Percentiles rank a stretch among this genome's conserved stretches.
Evolutionary conservation across 2,113 vertebrate species (phyloP).

Genomic region (Dasypus novemcinctus): DNA sequence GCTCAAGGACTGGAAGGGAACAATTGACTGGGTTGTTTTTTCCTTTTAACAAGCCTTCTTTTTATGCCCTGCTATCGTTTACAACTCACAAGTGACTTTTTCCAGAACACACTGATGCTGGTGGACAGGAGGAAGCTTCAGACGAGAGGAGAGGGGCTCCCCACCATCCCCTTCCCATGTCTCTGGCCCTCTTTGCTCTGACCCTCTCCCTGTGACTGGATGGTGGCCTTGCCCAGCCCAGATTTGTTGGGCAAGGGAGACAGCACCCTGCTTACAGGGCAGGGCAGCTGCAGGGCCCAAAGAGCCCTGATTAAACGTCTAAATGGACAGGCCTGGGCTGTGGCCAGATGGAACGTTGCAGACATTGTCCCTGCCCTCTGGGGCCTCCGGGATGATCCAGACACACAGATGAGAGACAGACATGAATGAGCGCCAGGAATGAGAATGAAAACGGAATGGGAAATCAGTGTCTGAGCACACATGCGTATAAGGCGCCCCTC

Average conservation of each 20-base stretch:
- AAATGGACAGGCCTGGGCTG: slow-evolving; percentile 55
- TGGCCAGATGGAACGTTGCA: slow-evolving; percentile 54
- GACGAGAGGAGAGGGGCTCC: neutral
- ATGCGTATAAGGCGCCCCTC: neutral
- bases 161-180: rapidly evolving
- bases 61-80: slow-evolving; percentile 36
- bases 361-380: slow-evolving; percentile 56
- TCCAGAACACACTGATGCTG: neutral
- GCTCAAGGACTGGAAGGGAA: neutral
- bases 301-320: slow-evolving; percentile 46
- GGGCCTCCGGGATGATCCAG: slow-evolving; percentile 55
- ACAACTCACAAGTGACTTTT: slow-evolving; percentile 6
- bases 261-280: neutral
- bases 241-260: neutral
- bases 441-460: neutral
- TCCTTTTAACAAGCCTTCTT: neutral
- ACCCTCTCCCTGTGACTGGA: neutral
- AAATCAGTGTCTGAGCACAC: neutral
- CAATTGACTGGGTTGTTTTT: neutral
- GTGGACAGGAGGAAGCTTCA: neutral
- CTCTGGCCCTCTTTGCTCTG: neutral
- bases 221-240: neutral
- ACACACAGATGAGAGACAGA: slow-evolving; percentile 30
- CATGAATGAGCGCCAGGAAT: neutral
- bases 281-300: neutral